Base-by-base conservation (phyloP, 2,888 invertebrate species). In the Parnassius apollo region DNA sequence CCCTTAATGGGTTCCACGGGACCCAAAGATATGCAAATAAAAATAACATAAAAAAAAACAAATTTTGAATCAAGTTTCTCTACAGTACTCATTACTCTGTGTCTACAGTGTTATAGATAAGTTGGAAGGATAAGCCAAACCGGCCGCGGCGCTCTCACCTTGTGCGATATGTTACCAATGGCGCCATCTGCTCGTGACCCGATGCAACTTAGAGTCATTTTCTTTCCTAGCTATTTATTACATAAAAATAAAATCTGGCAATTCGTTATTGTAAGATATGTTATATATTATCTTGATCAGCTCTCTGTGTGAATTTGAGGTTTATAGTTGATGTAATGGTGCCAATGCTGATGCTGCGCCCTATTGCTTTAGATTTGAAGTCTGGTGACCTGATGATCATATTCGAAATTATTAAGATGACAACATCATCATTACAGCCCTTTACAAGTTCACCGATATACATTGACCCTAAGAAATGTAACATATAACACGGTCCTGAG, bases 41-140 rank as follows among this genome's bases (percentile, higher is more conserved):
- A 48, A n/a, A 48, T 48, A n/a, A 48, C 1, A 49, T n/a, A n/a
- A n/a, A n/a, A 2, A 12, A 49, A n/a, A 18, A 2, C 2, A 49
- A n/a, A 12, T 13, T 49, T 8, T 49, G 13, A 49, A 46, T 12
- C 10, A 35, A 35, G 44, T 44, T 13, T 9, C 51, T 51, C 10
- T 18, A 35, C 35, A 0, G 13, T 13, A 35, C 51, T 25, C 57
- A 55, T 64, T 77, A 72, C 70, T 78, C 83, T 85, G 57, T 65
- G 50, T 61, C 50, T 68, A 68, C 75, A 77, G 80, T 83, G 85
- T 86, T 85, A 85, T 82, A 87, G 87, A 89, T 89, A 83, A 83
- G 80, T 72, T 75, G 72, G 78, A 75, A 75, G 77, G 88, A 88
- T 88, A 87, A 81, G 72, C 64, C 65, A 65, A 64, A 68, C 68